Conservation (phyloP, 2,888 invertebrate species). For the Sesia apiformis region DNA sequence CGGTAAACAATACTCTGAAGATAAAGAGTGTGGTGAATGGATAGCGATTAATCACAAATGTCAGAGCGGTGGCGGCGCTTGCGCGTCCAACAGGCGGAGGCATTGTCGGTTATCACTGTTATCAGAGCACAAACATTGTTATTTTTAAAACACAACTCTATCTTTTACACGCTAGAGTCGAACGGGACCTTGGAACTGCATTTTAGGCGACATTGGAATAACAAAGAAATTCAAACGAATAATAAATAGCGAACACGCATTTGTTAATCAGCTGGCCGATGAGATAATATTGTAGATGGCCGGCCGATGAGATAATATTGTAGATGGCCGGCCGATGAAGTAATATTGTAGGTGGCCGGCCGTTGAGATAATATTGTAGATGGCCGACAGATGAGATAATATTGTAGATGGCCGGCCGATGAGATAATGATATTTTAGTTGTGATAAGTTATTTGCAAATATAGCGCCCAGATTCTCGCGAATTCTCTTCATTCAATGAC, state of each 20-base stretch:
- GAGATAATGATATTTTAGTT: too few species aligned
- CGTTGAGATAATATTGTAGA: too few species aligned
- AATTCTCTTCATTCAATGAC: too few species aligned
- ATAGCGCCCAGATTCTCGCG: too few species aligned
- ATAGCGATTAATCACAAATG: slow-evolving; percentile 16
- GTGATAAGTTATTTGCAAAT: too few species aligned
- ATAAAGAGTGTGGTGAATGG: slow-evolving; percentile 16
- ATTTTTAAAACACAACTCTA: slow-evolving; percentile 28
- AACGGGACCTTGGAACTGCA: slow-evolving; percentile 47
- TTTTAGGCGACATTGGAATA: slow-evolving; percentile 49
- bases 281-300: background rate
- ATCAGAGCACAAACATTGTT: slow-evolving; percentile 38
- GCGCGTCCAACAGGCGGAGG: slow-evolving; percentile 3
- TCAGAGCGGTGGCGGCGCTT: slow-evolving; percentile 7
- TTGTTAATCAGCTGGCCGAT: background rate
- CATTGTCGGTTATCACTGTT: slow-evolving; percentile 12
- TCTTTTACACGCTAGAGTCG: slow-evolving; percentile 31
- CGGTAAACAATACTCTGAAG: background rate
- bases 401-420: too few species aligned
- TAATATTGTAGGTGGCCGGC: too few species aligned
- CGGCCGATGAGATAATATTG: background rate
- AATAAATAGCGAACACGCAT: slow-evolving; percentile 27
- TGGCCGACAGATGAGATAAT: too few species aligned
- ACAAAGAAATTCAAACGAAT: slow-evolving; percentile 39
- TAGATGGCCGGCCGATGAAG: background rate